Conservation (phyloP, 2,888 invertebrate species). For the Teleogryllus oceanicus region DNA sequence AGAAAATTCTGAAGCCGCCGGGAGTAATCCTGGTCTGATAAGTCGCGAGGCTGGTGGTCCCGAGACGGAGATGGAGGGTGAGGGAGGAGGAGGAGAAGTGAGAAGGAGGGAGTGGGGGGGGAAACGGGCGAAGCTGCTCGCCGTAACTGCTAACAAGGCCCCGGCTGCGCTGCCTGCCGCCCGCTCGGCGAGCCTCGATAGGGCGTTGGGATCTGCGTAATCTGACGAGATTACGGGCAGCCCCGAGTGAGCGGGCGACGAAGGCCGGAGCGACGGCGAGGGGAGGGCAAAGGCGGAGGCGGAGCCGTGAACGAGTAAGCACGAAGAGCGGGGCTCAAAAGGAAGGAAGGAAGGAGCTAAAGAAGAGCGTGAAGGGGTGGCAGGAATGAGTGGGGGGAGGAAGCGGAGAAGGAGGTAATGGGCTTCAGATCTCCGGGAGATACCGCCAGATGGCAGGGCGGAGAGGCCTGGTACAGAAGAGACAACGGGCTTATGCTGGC, state of each 20-base stretch:
- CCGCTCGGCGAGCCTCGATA: neutral
- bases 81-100: too few species aligned
- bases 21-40: too few species aligned
- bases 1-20: too few species aligned
- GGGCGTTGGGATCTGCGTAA: neutral
- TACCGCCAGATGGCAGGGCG: neutral
- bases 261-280: neutral
- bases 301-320: neutral
- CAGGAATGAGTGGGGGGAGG: neutral
- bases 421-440: neutral
- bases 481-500: neutral
- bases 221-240: neutral
- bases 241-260: neutral
- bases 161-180: neutral
- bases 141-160: conserved; percentile 1
- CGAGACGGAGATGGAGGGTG: too few species aligned
- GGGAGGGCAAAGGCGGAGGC: neutral
- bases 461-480: neutral
- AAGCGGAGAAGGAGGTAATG: neutral
- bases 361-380: too few species aligned
- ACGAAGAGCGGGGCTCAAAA: too few species aligned
- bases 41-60: too few species aligned
- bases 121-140: neutral
- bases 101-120: neutral
- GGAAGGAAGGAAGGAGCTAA: too few species aligned